These are phyloP conservation scores for Chrysomallon squamiferum DNA, from an alignment of 1,140 invertebrate species.

Conservation along the genomic window DNA sequence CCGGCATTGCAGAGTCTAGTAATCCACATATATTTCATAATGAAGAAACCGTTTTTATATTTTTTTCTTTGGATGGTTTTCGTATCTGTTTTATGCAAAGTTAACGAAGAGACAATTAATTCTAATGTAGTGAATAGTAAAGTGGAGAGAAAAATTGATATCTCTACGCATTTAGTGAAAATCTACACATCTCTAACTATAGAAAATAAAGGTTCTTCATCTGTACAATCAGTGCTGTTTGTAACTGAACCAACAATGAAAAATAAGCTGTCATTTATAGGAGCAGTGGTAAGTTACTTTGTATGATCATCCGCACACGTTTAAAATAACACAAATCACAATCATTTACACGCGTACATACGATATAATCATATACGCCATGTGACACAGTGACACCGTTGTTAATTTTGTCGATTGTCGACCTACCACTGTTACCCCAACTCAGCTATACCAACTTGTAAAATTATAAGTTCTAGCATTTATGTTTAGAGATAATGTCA, in stretches of 20 bases:
- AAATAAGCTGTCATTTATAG: conserved; percentile 76
- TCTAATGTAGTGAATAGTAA: conserved; percentile 72
- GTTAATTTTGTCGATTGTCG: too few species aligned
- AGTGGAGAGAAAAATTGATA: conserved; percentile 85
- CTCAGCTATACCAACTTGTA: too few species aligned
- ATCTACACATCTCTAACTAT: conserved; percentile 79
- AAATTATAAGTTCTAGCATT: too few species aligned
- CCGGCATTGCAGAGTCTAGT: conserved; percentile 4
- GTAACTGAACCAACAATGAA: conserved; percentile 73
- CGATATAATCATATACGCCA: too few species aligned
- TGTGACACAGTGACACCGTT: too few species aligned
- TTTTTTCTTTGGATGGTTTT: conserved; percentile 14
- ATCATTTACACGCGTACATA: too few species aligned
- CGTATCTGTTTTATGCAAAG: conserved; percentile 34
- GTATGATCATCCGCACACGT: too few species aligned
- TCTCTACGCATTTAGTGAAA: conserved; percentile 88
- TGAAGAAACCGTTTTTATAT: conserved; percentile 13
- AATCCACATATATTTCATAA: conserved; percentile 15
- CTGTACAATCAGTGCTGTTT: conserved; percentile 75
- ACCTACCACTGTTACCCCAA: too few species aligned
- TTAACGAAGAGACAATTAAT: conserved; percentile 47
- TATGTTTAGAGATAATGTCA: too few species aligned
- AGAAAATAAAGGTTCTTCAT: conserved; percentile 79
- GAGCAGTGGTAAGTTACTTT: conserved; percentile 65
- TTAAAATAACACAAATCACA: too few species aligned